phyloP scores from a whole-genome alignment of 2,888 invertebrate genomes.

The Micoletzkya japonica region DNA sequence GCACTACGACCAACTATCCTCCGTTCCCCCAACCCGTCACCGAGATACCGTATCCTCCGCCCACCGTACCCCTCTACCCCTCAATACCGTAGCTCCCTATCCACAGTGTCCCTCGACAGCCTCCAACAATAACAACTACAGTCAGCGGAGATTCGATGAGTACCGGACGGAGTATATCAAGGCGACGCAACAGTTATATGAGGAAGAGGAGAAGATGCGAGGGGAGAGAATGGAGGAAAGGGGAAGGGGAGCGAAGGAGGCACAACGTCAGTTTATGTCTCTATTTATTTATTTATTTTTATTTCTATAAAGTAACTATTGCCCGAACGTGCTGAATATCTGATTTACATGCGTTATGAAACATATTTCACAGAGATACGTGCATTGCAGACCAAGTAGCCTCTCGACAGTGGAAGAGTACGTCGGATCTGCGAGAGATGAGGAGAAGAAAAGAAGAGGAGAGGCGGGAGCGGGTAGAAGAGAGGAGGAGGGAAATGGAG shows the following conservation, averaged over 20 bases:
- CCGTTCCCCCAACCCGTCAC: slow-evolving; percentile 1
- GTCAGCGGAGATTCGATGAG: neutral
- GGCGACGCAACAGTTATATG: neutral
- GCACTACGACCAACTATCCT: slow-evolving; percentile 1
- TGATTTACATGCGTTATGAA: too few species aligned
- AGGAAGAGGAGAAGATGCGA: neutral
- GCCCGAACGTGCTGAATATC: too few species aligned
- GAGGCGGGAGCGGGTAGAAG: neutral
- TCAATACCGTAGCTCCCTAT: neutral
- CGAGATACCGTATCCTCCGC: neutral
- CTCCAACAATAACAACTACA: neutral
- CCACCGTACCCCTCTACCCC: neutral
- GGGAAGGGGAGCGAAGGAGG: neutral
- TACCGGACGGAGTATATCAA: neutral
- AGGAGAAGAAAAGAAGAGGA: neutral
- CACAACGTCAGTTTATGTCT: neutral
- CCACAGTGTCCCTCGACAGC: too few species aligned
- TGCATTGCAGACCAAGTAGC: too few species aligned
- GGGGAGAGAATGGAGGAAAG: neutral
- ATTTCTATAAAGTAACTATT: too few species aligned
- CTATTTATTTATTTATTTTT: too few species aligned
- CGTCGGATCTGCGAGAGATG: slow-evolving; percentile 1
- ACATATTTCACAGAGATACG: too few species aligned
- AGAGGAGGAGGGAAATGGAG: neutral
- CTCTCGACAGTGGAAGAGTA: neutral